Conservation (phyloP, 2,888 invertebrate genomes). For the Priocnemis perturbator region DNA sequence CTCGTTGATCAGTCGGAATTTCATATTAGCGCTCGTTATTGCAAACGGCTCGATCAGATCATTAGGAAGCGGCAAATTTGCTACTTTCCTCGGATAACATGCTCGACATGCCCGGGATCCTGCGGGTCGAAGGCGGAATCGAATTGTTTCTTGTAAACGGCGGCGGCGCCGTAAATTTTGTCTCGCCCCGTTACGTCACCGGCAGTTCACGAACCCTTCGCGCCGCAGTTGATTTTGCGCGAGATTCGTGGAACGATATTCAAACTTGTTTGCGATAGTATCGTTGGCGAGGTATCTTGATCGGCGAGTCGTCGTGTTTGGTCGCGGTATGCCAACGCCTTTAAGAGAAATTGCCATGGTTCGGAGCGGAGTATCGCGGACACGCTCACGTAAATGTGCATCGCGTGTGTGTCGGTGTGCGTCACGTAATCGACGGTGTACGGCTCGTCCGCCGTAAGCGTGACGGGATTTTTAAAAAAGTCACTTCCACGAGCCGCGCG, state of each 20-base stretch:
- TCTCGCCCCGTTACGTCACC: background rate
- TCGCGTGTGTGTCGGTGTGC: constrained; percentile 3
- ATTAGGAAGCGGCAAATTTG: too few relatives aligned
- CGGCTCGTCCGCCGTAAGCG: background rate
- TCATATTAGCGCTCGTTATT: background rate
- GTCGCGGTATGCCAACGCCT: constrained; percentile 44
- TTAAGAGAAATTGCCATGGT: constrained; percentile 46
- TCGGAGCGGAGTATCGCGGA: constrained; percentile 15
- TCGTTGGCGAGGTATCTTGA: constrained; percentile 38
- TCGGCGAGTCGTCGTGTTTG: constrained; percentile 38
- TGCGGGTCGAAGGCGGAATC: too few relatives aligned
- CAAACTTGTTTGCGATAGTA: constrained; percentile 44
- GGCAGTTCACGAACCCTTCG: background rate
- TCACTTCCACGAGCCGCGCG: background rate
- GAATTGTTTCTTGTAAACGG: too few relatives aligned
- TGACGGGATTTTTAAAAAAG: background rate
- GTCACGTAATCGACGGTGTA: background rate
- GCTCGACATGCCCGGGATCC: background rate
- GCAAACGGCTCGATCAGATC: background rate
- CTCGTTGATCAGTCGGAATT: background rate
- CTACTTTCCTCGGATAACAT: too few relatives aligned
- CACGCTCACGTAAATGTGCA: background rate
- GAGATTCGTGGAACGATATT: constrained; percentile 33
- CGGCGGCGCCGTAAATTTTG: background rate
- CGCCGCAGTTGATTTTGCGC: constrained; percentile 20